phyloP scores from a whole-genome alignment of 2,797 vertebrate species.

The Rachycentron canadum region DNA sequence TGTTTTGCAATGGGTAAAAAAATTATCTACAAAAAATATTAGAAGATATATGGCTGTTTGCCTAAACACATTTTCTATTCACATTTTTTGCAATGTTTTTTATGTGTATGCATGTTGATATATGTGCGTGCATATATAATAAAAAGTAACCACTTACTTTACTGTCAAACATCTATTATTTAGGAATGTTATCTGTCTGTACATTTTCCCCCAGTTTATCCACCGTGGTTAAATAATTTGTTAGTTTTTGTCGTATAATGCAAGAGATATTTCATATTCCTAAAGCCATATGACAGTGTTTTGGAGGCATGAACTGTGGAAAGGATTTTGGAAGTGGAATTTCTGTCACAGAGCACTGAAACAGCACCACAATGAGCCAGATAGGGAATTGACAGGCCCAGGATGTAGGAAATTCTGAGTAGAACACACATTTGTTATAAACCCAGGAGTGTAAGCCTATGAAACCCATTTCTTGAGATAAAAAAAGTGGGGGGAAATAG shows the following conservation, averaged over 20 bases:
- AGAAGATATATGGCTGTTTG: background rate
- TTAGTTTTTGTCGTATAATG: background rate
- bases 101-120: too few species aligned
- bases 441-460: slow-evolving; percentile 21
- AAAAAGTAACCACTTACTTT: background rate
- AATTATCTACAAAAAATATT: background rate
- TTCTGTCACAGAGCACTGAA: slow-evolving; percentile 36
- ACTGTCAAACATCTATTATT: background rate
- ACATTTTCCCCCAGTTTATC: background rate
- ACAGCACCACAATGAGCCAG: slow-evolving; percentile 35
- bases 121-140: background rate
- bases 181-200: background rate
- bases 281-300: slow-evolving; percentile 21
- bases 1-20: background rate
- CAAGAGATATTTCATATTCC: slow-evolving; percentile 10
- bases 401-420: slow-evolving; percentile 37
- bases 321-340: slow-evolving; percentile 31
- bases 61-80: background rate
- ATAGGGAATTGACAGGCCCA: slow-evolving; percentile 46
- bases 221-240: background rate
- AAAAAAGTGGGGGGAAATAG: background rate
- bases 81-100: background rate
- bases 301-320: slow-evolving; percentile 21
- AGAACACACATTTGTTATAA: slow-evolving; percentile 61
- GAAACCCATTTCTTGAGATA: slow-evolving; percentile 50